Percentiles rank a stretch among this genome's conserved stretches.
These are phyloP conservation scores for Hucho hucho DNA, from an alignment of 2,113 vertebrate genomes.

Conservation along the genomic window DNA sequence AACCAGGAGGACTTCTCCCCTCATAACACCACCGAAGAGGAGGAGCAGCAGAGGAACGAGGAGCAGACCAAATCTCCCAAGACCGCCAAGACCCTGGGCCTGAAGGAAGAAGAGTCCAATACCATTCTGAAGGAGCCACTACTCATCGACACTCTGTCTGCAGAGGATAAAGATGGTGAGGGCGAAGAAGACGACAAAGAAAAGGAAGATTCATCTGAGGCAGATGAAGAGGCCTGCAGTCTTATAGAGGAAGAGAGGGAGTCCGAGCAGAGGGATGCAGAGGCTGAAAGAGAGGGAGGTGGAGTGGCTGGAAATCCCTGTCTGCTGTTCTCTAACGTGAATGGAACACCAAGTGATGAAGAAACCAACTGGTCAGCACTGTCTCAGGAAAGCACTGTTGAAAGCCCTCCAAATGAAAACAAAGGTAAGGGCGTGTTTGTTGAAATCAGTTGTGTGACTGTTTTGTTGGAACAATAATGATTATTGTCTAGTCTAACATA, in stretches of 20 bases:
- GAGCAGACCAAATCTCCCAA: conserved; percentile 74
- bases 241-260: conserved; percentile 64
- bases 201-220: conserved; percentile 65
- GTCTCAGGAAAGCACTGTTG: conserved; percentile 84
- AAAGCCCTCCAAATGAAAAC: conserved; percentile 85
- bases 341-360: conserved; percentile 83
- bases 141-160: conserved; percentile 64
- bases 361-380: conserved; percentile 88
- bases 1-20: conserved; percentile 68
- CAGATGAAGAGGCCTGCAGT: conserved; percentile 70
- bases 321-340: conserved; percentile 85
- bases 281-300: conserved; percentile 61
- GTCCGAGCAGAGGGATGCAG: conserved; percentile 55
- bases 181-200: conserved; percentile 74
- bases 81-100: conserved; percentile 74
- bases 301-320: conserved; percentile 76
- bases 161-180: conserved; percentile 74
- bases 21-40: conserved; percentile 67
- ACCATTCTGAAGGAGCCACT: conserved; percentile 71
- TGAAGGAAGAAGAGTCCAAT: conserved; percentile 72
- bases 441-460: not conserved
- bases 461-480: not conserved
- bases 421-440: conserved; percentile 71
- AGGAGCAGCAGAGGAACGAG: conserved; percentile 70
- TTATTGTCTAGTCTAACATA: not conserved